A percentile compares a stretch with the other conserved stretches of the same genome.
Conservation (phyloP, 2,113 vertebrate genomes). For the Paradoxurus hermaphroditus region DNA sequence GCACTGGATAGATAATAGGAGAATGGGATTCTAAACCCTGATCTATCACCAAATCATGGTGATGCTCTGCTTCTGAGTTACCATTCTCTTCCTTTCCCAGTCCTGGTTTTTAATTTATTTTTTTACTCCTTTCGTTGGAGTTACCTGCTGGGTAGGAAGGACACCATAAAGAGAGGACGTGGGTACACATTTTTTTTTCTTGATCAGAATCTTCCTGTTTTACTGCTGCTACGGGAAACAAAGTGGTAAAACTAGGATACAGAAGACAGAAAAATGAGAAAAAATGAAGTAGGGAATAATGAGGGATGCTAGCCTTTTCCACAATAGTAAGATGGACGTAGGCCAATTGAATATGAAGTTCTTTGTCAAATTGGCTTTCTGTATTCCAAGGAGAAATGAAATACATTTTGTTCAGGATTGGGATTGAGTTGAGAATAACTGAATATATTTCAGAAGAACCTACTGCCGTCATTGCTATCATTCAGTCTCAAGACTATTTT, state of each 20-base stretch:
- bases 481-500: background rate
- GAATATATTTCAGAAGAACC: background rate
- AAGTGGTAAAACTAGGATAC: background rate
- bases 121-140: background rate
- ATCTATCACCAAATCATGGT: background rate
- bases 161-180: background rate
- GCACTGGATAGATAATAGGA: background rate
- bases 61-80: background rate
- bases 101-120: background rate
- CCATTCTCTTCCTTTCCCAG: background rate
- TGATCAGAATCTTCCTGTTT: background rate
- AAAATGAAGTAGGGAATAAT: background rate
- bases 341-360: background rate
- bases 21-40: background rate
- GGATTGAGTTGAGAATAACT: background rate
- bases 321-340: background rate
- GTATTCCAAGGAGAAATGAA: background rate
- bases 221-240: background rate
- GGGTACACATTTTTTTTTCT: background rate
- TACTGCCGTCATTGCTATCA: background rate
- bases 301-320: background rate
- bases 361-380: background rate
- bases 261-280: background rate
- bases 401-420: background rate
- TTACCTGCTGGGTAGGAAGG: background rate